Conservation (phyloP, 2,797 vertebrate species). For the Pseudochaenichthys georgianus region DNA sequence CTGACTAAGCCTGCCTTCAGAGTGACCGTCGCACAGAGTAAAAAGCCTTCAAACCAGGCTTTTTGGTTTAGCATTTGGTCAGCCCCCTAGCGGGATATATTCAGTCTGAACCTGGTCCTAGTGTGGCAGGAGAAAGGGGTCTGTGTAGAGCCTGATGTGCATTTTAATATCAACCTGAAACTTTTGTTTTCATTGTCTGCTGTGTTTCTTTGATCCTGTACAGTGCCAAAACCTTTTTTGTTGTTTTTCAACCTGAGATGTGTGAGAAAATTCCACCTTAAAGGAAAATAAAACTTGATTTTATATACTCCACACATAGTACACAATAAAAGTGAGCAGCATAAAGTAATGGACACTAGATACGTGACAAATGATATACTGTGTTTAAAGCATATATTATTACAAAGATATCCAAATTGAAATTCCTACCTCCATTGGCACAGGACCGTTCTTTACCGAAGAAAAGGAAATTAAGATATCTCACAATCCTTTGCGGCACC, state of each 20-base stretch:
- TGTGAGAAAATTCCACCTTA: slow-evolving; percentile 40
- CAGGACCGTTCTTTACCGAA: too few relatives aligned
- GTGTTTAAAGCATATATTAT: background rate
- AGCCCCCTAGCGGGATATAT: background rate
- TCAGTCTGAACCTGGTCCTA: slow-evolving; percentile 40
- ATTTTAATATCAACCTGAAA: slow-evolving; percentile 25
- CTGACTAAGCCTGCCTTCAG: slow-evolving; percentile 8
- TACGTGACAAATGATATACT: background rate
- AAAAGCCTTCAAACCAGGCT: slow-evolving; percentile 8
- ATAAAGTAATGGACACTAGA: background rate
- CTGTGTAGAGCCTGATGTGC: slow-evolving; percentile 30
- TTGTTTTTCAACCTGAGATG: background rate
- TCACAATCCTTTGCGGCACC: too few relatives aligned
- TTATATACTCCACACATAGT: background rate
- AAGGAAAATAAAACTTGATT: background rate
- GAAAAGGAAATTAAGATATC: too few relatives aligned
- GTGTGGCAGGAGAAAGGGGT: slow-evolving; percentile 13
- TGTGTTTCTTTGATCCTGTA: slow-evolving; percentile 24
- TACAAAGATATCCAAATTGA: background rate
- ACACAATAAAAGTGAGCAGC: background rate
- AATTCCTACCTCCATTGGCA: too few relatives aligned
- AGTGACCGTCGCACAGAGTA: slow-evolving; percentile 28
- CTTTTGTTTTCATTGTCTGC: slow-evolving; percentile 16
- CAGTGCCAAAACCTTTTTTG: slow-evolving; percentile 12
- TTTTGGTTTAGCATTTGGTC: slow-evolving; percentile 2